phyloP scores from a whole-genome alignment of 2,888 invertebrate species.

The Fabriciana adippe region DNA sequence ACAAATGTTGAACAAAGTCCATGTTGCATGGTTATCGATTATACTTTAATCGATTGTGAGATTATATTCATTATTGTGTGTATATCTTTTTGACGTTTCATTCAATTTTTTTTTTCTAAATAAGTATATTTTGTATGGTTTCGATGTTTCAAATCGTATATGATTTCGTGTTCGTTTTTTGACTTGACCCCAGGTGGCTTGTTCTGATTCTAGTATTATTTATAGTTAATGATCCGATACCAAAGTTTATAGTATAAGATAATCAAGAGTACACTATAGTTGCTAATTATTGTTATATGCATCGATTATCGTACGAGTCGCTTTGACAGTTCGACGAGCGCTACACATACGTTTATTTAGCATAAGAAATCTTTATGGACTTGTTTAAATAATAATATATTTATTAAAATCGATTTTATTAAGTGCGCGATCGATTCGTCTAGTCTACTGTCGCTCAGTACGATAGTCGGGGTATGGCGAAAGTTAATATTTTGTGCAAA shows the following conservation, averaged over 20 bases:
- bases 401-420: conserved; percentile 6
- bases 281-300: conserved; percentile 3
- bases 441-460: conserved; percentile 7
- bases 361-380: conserved; percentile 1
- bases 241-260: conserved; percentile 28
- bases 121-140: background rate
- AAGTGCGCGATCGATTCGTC: conserved; percentile 9
- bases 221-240: conserved; percentile 25
- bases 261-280: conserved; percentile 2
- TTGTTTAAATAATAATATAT: conserved; percentile 3
- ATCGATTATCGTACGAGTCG: conserved; percentile 8
- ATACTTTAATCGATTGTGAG: conserved; percentile 2
- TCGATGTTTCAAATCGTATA: background rate
- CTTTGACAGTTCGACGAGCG: background rate
- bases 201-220: conserved; percentile 21
- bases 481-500: conserved; percentile 19
- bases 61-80: conserved; percentile 31
- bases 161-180: conserved; percentile 1
- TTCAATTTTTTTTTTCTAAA: background rate
- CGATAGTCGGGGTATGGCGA: conserved; percentile 1
- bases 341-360: background rate
- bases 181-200: background rate
- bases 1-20: conserved; percentile 40
- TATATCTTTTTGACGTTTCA: conserved; percentile 24
- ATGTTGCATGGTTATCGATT: conserved; percentile 18